Evolutionary conservation across 2,113 vertebrate species (phyloP), one percentile per base, ranked within the genome.

Genomic region (Lagopus leucura): DNA sequence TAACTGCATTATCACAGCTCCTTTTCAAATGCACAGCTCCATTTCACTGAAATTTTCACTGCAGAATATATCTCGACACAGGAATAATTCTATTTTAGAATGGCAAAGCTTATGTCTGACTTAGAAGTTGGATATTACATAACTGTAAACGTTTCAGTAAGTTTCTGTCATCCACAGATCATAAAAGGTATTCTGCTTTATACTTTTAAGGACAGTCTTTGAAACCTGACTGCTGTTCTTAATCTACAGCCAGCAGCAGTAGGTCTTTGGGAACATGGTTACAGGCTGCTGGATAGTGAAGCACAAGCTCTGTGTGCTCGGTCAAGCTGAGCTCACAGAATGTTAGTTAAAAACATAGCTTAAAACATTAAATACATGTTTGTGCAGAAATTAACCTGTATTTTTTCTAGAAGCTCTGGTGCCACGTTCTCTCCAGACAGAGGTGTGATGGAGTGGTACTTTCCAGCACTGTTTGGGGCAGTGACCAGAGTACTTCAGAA

Each of bases 31-130:
- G 2, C 30, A 40, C 13, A 2, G 63, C 92, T 91, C 63, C 28
- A 18, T 79, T 82, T 66, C 64, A 32, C 48, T 69, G 82, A 79
- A 89, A 38, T 70, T 55, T 79, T 73, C 42, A n/a, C 52, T 50
- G 79, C 88, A 91, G 67, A 65, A 63, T 79, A 43, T 48, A 57
- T 79, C 40, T 79, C 40, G 85, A 69, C 3, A 1, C 10, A 79
- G 43, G 24, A 92, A 82, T 92, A 80, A 57, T 70, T 95, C 67
- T 95, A 40, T 73, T 91, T 95, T 91, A 79, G 67, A 65, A 15
- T 10, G 69, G 71, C 34, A 76, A 58, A 92, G 54, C 64, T 84
- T 70, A 73, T 91, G 58, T 70, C 87, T 91, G 47, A 43, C 30
- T 63, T 82, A 58, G 21, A 72, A 79, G 54, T 71, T 65, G 36